phyloP scores from a whole-genome alignment of 2,113 vertebrate genomes.

The Burhinus bistriatus region DNA sequence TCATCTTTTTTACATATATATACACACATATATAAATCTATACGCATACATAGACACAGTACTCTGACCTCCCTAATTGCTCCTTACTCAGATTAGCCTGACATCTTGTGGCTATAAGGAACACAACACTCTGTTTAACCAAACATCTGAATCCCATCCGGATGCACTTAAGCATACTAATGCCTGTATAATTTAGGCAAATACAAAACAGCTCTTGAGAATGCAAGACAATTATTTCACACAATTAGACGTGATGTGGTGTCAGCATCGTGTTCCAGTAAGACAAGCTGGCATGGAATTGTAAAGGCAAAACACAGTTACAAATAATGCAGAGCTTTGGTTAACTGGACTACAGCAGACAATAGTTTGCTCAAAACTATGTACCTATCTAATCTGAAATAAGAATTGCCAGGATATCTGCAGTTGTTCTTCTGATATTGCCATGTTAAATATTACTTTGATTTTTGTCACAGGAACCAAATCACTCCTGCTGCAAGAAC shows the following conservation, averaged over 20 bases:
- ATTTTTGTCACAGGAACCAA: slow-evolving; percentile 9
- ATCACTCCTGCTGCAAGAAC: neutral
- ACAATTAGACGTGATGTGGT: slow-evolving; percentile 25
- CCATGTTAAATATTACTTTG: slow-evolving; percentile 3
- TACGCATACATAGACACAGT: accelerated
- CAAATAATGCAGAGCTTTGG: slow-evolving; percentile 3
- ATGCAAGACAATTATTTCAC: slow-evolving; percentile 53
- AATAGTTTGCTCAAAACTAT: neutral
- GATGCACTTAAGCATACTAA: neutral
- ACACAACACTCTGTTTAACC: neutral
- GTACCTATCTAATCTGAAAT: neutral
- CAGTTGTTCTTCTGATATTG: neutral
- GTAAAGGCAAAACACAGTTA: neutral
- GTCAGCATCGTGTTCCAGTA: slow-evolving; percentile 5
- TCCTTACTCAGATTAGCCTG: slow-evolving; percentile 59
- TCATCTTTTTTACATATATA: neutral
- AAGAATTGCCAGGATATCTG: neutral
- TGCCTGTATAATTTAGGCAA: neutral
- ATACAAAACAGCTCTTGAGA: slow-evolving; percentile 21
- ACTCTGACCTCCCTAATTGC: accelerated
- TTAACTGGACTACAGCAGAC: neutral
- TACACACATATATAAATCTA: neutral
- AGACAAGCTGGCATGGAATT: slow-evolving; percentile 18
- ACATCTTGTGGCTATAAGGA: slow-evolving; percentile 68
- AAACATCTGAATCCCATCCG: neutral